These are phyloP conservation scores for Mimachlamys varia DNA, from an alignment of 2,888 invertebrate species.

Conservation along the genomic window DNA sequence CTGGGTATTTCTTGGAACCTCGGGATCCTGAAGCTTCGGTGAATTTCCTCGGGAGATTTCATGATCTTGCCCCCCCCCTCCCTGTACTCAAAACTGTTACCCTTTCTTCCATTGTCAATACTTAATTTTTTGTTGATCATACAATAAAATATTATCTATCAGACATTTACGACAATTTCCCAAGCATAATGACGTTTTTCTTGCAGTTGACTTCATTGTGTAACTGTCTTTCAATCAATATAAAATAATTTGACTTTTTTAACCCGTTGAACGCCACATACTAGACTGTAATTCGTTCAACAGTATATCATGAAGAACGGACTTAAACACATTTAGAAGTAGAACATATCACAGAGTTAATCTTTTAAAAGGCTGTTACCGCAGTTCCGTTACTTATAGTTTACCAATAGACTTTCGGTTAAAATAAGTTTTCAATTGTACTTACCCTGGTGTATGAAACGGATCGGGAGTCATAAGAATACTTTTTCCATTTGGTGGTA, in stretches of 20 bases:
- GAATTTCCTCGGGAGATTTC: too few species aligned
- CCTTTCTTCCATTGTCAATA: too few species aligned
- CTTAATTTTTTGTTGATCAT: too few species aligned
- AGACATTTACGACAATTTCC: not conserved
- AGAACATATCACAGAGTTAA: not conserved
- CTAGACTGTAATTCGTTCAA: not conserved
- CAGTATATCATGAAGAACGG: not conserved
- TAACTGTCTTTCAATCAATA: too few species aligned
- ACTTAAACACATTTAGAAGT: not conserved
- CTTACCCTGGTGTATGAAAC: conserved; percentile 76
- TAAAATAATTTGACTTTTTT: not conserved
- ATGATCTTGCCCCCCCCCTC: too few species aligned
- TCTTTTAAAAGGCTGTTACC: not conserved
- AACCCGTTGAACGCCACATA: not conserved
- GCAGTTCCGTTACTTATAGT: not conserved
- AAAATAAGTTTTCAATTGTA: conserved; percentile 32
- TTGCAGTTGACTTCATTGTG: too few species aligned
- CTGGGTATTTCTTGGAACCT: too few species aligned
- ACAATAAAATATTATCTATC: not conserved
- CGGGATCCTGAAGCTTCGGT: too few species aligned
- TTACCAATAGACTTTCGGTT: not conserved
- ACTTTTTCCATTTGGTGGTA: conserved; percentile 68
- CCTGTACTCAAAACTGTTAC: too few species aligned
- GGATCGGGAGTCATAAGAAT: conserved; percentile 75
- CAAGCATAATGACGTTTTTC: not conserved